Percentiles rank a stretch among this genome's conserved stretches.
Conservation (phyloP, 1,140 invertebrate species). For the Conus ventricosus region DNA sequence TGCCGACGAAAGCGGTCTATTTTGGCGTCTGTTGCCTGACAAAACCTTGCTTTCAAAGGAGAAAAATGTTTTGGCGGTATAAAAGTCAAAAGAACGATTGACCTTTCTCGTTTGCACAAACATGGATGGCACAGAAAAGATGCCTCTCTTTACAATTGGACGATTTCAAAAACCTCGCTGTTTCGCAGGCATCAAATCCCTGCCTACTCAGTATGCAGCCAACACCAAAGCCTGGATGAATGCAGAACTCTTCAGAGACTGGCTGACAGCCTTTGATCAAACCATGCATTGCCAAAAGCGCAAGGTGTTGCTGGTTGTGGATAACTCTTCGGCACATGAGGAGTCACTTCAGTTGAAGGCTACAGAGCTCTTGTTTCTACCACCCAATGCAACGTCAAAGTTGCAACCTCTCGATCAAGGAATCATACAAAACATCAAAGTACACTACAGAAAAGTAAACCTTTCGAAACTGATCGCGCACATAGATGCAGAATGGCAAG, state of each 20-base stretch:
- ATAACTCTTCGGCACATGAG: neutral
- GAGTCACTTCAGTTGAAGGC: neutral
- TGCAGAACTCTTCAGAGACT: neutral
- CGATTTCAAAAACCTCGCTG: neutral
- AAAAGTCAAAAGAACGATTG: neutral
- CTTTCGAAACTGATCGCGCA: neutral
- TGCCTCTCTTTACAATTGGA: neutral
- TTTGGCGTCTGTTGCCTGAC: neutral
- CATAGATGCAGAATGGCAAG: neutral
- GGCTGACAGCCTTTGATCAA: neutral
- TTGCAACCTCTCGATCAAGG: neutral
- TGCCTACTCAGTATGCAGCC: neutral
- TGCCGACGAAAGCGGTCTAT: neutral
- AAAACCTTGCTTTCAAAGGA: neutral
- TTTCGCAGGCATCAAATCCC: neutral
- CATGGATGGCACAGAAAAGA: neutral
- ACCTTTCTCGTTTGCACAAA: neutral
- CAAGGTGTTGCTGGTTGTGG: neutral
- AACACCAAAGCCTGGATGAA: neutral
- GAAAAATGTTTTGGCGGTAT: constrained; percentile 4
- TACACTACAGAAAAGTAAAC: neutral
- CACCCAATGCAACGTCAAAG: neutral
- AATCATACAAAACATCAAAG: neutral
- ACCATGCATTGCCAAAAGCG: neutral
- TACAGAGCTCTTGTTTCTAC: neutral